A percentile compares a stretch with the other conserved stretches of the same genome.
These are phyloP conservation scores for Peromyscus attwateri DNA, from an alignment of 2,797 vertebrate genomes.

Conservation along the genomic window DNA sequence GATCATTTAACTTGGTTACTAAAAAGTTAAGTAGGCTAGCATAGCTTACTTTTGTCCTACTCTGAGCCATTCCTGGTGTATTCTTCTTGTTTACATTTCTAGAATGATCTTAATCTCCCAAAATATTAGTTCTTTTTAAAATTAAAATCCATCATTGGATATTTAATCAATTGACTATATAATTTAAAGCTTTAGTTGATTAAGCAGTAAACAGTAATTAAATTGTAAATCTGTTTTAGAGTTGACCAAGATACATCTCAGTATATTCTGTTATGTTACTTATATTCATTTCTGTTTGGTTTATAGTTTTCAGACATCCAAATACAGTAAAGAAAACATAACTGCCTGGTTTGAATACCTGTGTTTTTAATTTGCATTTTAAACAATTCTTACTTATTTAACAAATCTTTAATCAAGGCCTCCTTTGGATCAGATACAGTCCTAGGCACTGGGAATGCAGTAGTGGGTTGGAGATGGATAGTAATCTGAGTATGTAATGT, in stretches of 20 bases:
- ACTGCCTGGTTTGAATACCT: conserved; percentile 54
- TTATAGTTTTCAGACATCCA: conserved; percentile 64
- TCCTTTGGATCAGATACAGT: background rate
- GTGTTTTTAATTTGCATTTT: background rate
- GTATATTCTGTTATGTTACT: conserved; percentile 43
- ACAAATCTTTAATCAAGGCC: conserved; percentile 13
- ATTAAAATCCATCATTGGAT: conserved; percentile 54
- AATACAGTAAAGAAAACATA: conserved; percentile 45
- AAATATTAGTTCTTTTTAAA: conserved; percentile 49
- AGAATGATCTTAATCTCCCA: background rate
- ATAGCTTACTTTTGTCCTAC: conserved; percentile 37
- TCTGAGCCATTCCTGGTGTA: background rate
- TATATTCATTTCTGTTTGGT: conserved; percentile 71
- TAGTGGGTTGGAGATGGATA: background rate
- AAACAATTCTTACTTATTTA: conserved; percentile 25
- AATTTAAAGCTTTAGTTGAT: conserved; percentile 69
- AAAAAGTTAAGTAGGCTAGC: background rate
- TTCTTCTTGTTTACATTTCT: conserved; percentile 49
- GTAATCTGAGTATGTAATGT: background rate
- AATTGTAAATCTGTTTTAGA: conserved; percentile 72
- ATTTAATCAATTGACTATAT: conserved; percentile 59
- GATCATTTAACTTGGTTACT: conserved; percentile 48
- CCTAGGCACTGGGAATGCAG: background rate
- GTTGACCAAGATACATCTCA: conserved; percentile 27
- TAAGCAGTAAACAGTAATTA: conserved; percentile 69